Evolutionary conservation across 2,888 invertebrate genomes (phyloP).

Genomic region (Ashinkailepas kermadecensis): DNA sequence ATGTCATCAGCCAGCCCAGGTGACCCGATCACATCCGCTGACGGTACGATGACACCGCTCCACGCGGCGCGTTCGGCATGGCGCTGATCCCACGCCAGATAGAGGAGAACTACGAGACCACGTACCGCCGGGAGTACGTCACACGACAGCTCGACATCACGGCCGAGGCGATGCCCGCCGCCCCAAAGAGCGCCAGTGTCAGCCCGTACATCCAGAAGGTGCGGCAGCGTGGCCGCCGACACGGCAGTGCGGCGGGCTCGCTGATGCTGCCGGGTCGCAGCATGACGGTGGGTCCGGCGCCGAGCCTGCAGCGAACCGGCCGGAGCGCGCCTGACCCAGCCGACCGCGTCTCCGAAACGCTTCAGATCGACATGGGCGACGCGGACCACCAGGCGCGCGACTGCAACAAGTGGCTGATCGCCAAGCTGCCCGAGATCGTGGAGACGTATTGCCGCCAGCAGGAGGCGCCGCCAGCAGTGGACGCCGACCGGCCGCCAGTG

Average conservation of each 20-base stretch:
- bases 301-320: no score
- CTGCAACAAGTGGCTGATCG: neutral
- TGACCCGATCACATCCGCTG: no score
- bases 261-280: neutral
- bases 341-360: neutral
- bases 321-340: neutral
- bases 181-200: neutral
- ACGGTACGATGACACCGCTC: no score
- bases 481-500: neutral
- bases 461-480: neutral
- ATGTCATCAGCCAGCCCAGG: no score
- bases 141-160: neutral
- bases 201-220: neutral
- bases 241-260: neutral
- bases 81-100: neutral
- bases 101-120: neutral
- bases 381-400: neutral
- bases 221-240: neutral
- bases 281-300: neutral
- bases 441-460: constrained; percentile 7
- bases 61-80: neutral
- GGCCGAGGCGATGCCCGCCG: neutral
- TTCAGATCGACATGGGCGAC: neutral
- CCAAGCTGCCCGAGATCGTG: constrained; percentile 14
- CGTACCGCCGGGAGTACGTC: neutral